phyloP scores from a whole-genome alignment of 2,888 invertebrate species.

The Tenthredo amoena region DNA sequence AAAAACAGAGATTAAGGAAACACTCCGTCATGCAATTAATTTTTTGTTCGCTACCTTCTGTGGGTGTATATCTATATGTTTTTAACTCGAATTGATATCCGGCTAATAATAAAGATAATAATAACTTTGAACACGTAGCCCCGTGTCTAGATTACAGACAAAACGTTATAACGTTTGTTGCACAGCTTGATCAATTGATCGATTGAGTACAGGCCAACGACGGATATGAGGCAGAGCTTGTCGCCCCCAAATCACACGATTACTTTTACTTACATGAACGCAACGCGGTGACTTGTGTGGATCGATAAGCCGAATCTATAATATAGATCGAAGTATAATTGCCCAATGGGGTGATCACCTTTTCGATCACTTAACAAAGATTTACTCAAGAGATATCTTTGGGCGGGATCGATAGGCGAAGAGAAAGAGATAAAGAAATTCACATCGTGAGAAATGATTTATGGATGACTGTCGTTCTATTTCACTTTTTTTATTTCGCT shows the following conservation, averaged over 20 bases:
- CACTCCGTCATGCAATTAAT: not conserved
- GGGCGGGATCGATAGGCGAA: not conserved
- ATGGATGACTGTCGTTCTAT: slow-evolving; percentile 21
- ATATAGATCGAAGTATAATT: slow-evolving; percentile 30
- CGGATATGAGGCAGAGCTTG: not conserved
- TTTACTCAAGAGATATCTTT: not conserved
- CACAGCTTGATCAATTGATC: slow-evolving; percentile 6
- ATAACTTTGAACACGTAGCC: not conserved
- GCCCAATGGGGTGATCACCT: slow-evolving; percentile 38
- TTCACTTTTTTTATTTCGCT: not conserved
- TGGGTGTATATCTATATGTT: not conserved
- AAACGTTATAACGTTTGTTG: slow-evolving; percentile 21
- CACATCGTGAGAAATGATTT: slow-evolving; percentile 4
- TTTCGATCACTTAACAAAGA: slow-evolving; percentile 16
- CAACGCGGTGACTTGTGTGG: not conserved
- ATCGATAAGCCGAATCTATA: slow-evolving; percentile 15
- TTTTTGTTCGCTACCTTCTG: not conserved
- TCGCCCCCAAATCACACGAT: not conserved
- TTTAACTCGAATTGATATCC: not conserved
- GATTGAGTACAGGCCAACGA: not conserved
- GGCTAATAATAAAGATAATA: not conserved
- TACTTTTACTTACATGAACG: slow-evolving; percentile 24
- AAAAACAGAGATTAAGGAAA: not conserved
- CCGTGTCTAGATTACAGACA: not conserved
- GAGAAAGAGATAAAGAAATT: slow-evolving; percentile 16